Base-by-base conservation (phyloP, 2,797 vertebrate genomes). In the Chaenodraco wilsoni region DNA sequence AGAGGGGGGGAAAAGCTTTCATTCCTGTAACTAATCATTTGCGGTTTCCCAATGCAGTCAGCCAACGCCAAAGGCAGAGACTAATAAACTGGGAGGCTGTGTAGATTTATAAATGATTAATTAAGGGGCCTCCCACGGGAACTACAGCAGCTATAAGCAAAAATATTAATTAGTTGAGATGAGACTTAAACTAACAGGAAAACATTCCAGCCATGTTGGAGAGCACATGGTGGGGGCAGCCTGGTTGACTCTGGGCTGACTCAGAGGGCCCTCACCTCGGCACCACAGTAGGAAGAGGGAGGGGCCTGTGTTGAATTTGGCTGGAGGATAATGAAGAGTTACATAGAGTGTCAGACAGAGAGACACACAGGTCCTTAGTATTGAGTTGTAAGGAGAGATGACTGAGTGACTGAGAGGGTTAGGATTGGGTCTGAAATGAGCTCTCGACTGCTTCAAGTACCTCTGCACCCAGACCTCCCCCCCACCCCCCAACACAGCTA, bases 41-140 rank as follows among this genome's bases (percentile, higher is more conserved):
- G 92, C 83, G 92, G 94, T 95, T 95, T 94, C 94, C 94, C 93
- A 93, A 92, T 92, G 94, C 92, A 95, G 94, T 91, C 91, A 91
- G 91, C 93, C 91, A 92, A 90, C 87, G 94, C 94, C 94, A 92
- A 94, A 93, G 92, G 94, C 94, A 93, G 94, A 94, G 92, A 92
- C 93, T 92, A 95, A 94, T 95, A 95, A 95, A 95, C 94, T 93
- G 92, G 91, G 92, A 95, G 93, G 93, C 93, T 94, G 92, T 93
- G 94, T 93, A 94, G 94, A 95, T 95, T 95, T 94, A 95, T 95
- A 94, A 95, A 95, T 95, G 94, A 95, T 95, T 95, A 95, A 95
- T 95, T 95, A 95, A 95, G 91, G 84, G 85, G 86, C 80, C 88
- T 94, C 94, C 90, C 92, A 73, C n/a, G 89, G 93, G 94, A 92